Conservation (phyloP, 2,797 vertebrate species). For the Silurus aristotelis region DNA sequence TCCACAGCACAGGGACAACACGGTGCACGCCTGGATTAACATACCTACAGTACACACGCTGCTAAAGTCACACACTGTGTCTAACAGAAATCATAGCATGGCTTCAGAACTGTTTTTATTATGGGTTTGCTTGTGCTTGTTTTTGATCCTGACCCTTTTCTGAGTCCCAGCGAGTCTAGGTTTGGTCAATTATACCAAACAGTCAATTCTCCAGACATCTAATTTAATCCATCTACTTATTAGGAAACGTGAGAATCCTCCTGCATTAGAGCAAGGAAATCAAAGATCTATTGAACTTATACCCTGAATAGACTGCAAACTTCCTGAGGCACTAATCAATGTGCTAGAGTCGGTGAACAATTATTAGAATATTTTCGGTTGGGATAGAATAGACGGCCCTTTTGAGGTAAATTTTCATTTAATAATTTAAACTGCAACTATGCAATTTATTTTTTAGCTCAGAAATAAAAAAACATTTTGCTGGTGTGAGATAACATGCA, state of each 20-base stretch:
- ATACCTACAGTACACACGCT: not conserved
- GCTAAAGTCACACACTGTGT: not conserved
- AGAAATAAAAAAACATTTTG: not conserved
- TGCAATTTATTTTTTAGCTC: not conserved
- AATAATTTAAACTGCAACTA: not conserved
- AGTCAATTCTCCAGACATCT: not conserved
- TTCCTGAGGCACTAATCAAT: slow-evolving; percentile 18
- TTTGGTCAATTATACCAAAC: not conserved
- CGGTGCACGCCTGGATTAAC: not conserved
- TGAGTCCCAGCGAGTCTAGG: not conserved
- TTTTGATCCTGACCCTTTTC: not conserved
- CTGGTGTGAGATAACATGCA: not conserved
- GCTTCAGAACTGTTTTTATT: not conserved
- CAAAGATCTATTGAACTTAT: not conserved
- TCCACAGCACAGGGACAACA: not conserved
- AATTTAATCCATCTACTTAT: slow-evolving; percentile 10
- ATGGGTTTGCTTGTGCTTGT: not conserved
- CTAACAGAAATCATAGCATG: not conserved
- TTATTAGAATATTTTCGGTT: not conserved
- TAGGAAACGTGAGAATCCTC: not conserved
- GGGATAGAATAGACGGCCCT: not conserved
- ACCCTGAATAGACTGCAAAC: too few relatives aligned
- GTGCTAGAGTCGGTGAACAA: not conserved
- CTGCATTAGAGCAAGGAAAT: not conserved
- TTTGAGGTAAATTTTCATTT: not conserved